Conservation (phyloP, 2,113 vertebrate species). For the Ondatra zibethicus region DNA sequence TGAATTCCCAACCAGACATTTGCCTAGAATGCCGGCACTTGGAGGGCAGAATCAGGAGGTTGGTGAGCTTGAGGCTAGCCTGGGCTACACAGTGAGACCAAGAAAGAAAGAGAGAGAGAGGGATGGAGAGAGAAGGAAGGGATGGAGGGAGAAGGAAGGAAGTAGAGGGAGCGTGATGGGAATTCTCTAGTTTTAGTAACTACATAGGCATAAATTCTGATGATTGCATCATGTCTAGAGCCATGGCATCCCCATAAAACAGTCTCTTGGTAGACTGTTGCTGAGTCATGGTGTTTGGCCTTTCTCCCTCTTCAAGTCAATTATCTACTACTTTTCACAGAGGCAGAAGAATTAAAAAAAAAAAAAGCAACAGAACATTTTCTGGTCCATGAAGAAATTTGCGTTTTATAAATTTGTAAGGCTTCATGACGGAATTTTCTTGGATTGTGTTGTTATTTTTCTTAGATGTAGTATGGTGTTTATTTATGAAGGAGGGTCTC, state of each 20-base stretch:
- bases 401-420: not conserved
- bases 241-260: not conserved
- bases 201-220: not conserved
- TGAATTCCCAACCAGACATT: not conserved
- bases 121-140: not conserved
- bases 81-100: not conserved
- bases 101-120: no score
- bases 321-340: not conserved
- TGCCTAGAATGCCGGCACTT: not conserved
- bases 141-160: not conserved
- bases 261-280: not conserved
- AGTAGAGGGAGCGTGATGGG: no score
- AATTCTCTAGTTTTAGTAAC: not conserved
- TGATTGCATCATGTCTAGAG: not conserved
- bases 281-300: not conserved
- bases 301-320: not conserved
- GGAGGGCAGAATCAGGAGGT: not conserved
- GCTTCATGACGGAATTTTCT: not conserved
- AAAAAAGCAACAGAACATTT: not conserved
- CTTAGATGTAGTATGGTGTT: not conserved
- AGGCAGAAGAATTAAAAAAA: not conserved
- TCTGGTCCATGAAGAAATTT: not conserved
- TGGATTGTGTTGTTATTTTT: not conserved
- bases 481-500: not conserved
- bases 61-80: not conserved